phyloP scores from a whole-genome alignment of 1,140 invertebrate genomes.

The Medauroidea extradentata region DNA sequence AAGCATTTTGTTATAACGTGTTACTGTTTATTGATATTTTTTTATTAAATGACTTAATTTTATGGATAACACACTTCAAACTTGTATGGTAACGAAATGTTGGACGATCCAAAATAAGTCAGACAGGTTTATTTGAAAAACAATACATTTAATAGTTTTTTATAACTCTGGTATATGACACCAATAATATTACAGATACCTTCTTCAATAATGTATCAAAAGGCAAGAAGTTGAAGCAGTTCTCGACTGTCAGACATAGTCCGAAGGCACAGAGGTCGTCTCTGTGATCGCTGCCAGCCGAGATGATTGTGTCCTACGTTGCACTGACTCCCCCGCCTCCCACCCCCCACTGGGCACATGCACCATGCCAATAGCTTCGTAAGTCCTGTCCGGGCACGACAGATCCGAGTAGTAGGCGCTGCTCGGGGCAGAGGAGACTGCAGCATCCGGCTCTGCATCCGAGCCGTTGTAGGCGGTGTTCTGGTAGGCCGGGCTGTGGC shows the following conservation, averaged over 20 bases:
- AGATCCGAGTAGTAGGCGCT: constrained; percentile 67
- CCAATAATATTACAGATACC: no score
- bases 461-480: constrained; percentile 63
- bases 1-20: no score
- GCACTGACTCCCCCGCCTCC: constrained; percentile 36
- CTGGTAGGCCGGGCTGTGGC: constrained; percentile 59
- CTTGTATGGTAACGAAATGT: no score
- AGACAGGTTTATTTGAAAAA: no score
- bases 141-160: no score
- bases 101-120: no score
- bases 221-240: no score
- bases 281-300: constrained; percentile 62
- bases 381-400: constrained; percentile 51
- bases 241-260: constrained; percentile 60
- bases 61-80: no score
- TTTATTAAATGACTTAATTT: no score
- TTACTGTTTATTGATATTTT: no score
- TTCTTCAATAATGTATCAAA: no score
- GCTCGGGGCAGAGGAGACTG: constrained; percentile 58
- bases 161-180: no score
- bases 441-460: constrained; percentile 58
- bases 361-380: constrained; percentile 50
- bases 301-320: constrained; percentile 35
- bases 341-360: constrained; percentile 25
- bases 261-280: constrained; percentile 53